Percentiles rank a stretch among this genome's conserved stretches.
These are phyloP conservation scores for Chelonia mydas DNA, from an alignment of 2,797 vertebrate species.

Conservation along the genomic window DNA sequence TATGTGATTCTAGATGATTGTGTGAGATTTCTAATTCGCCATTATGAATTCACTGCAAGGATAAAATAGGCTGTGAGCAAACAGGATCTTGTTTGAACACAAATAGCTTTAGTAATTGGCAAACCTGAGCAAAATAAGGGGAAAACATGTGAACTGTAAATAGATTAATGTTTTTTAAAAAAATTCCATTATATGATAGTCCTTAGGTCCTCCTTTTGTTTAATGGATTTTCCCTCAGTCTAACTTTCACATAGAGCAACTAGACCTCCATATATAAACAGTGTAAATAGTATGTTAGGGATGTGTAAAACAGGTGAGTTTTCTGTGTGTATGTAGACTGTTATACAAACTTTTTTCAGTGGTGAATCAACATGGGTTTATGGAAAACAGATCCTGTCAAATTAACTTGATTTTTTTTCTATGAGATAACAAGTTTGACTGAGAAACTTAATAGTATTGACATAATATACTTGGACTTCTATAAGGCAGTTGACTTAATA, in stretches of 20 bases:
- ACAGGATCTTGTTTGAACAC: conserved; percentile 18
- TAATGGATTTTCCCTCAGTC: background rate
- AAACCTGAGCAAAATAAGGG: background rate
- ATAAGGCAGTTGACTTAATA: background rate
- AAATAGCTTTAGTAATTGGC: background rate
- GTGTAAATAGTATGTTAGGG: background rate
- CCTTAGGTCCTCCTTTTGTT: background rate
- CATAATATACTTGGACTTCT: background rate
- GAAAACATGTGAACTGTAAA: background rate
- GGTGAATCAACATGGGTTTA: background rate
- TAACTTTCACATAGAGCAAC: background rate
- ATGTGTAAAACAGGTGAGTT: background rate
- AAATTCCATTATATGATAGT: background rate
- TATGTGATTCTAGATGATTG: background rate
- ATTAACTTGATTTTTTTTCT: background rate
- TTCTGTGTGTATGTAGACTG: background rate
- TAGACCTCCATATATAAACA: background rate
- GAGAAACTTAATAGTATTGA: background rate
- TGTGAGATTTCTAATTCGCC: conserved; percentile 5
- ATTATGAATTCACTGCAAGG: background rate
- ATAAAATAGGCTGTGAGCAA: background rate
- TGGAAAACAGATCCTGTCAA: background rate
- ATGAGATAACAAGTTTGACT: background rate
- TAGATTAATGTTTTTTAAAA: background rate
- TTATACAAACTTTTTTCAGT: background rate